Evolutionary conservation across 2,888 invertebrate genomes (phyloP).

Genomic region (Teleiodes luculella): DNA sequence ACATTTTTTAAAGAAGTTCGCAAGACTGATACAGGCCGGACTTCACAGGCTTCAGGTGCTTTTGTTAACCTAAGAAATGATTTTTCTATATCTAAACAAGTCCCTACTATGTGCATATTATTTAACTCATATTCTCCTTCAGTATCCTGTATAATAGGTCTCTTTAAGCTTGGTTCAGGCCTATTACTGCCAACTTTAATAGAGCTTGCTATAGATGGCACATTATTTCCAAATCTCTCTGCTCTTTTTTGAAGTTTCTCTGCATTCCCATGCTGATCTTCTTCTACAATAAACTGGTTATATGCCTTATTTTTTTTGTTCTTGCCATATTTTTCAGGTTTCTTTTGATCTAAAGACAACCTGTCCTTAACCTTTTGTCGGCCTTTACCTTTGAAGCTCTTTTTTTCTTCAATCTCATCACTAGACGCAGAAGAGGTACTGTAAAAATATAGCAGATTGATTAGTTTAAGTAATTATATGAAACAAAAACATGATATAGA

Average conservation of each 20-base stretch:
- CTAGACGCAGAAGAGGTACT: slow-evolving; percentile 75
- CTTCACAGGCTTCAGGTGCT: slow-evolving; percentile 94
- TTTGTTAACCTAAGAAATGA: slow-evolving; percentile 96
- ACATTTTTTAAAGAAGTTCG: slow-evolving; percentile 92
- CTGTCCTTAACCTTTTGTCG: slow-evolving; percentile 79
- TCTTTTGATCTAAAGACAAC: slow-evolving; percentile 69
- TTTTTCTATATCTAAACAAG: slow-evolving; percentile 96
- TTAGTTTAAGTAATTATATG: neutral
- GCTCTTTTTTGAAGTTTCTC: slow-evolving; percentile 92
- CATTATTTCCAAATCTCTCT: slow-evolving; percentile 86
- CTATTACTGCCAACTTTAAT: slow-evolving; percentile 49
- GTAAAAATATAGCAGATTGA: slow-evolving; percentile 35
- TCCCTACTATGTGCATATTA: slow-evolving; percentile 95
- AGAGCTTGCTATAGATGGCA: slow-evolving; percentile 73
- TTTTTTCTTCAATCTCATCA: slow-evolving; percentile 76
- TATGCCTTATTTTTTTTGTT: slow-evolving; percentile 75
- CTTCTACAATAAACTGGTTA: slow-evolving; percentile 82
- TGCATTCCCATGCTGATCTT: slow-evolving; percentile 85
- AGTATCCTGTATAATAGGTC: slow-evolving; percentile 76
- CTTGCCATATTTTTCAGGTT: slow-evolving; percentile 67
- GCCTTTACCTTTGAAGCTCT: slow-evolving; percentile 54
- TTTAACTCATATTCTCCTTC: slow-evolving; percentile 89
- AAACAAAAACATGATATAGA: neutral
- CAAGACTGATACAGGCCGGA: slow-evolving; percentile 93
- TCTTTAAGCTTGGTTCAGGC: slow-evolving; percentile 49